These are phyloP conservation scores for Panagrolaimus sp. DNA, from an alignment of 1,140 invertebrate species.

Conservation along the genomic window DNA sequence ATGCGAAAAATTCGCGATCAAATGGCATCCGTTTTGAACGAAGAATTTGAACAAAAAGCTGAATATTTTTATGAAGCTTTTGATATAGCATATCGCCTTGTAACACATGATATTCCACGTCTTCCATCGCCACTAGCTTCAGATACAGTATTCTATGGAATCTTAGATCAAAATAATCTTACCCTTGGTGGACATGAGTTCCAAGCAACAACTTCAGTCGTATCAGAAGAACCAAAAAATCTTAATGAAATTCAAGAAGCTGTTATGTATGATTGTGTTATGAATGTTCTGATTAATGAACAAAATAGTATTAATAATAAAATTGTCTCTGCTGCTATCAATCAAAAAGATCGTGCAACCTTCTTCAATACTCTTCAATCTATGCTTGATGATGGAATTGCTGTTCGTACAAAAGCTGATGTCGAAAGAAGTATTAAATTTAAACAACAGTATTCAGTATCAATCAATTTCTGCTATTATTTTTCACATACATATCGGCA, in stretches of 20 bases:
- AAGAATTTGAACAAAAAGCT: neutral
- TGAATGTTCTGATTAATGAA: neutral
- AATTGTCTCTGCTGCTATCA: neutral
- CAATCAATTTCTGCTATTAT: neutral
- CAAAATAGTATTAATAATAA: neutral
- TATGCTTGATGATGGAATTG: neutral
- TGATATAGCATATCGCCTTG: neutral
- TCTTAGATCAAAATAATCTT: neutral
- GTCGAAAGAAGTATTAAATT: neutral
- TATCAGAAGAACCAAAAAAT: neutral
- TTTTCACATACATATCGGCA: neutral
- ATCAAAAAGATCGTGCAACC: neutral
- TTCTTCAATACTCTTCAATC: neutral
- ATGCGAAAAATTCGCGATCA: conserved; percentile 7
- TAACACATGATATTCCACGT: neutral
- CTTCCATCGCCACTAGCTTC: neutral
- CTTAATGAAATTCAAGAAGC: neutral
- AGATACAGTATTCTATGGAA: neutral
- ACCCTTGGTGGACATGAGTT: neutral
- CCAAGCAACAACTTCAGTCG: neutral
- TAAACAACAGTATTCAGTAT: neutral
- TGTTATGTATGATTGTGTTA: neutral
- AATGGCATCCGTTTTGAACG: neutral
- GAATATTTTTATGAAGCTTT: neutral
- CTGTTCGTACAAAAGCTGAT: neutral